Evolutionary conservation across 1,140 invertebrate species (phyloP).

Genomic region (Drosophila pseudoobscura): DNA sequence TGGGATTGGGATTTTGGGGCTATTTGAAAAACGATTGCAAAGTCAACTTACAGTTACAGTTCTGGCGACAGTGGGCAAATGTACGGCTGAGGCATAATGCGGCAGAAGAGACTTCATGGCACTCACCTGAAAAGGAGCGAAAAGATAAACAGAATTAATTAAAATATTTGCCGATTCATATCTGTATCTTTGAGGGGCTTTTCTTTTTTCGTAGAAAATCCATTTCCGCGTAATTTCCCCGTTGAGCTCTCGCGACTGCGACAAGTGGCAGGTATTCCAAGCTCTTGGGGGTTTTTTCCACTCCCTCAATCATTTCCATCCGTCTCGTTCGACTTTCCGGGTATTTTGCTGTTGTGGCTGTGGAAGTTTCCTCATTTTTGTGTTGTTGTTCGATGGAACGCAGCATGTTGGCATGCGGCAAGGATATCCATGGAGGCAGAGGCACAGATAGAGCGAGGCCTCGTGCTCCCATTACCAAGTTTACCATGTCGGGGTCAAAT

Average conservation of each 20-base stretch:
- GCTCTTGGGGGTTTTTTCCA: neutral
- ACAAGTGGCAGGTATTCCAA: constrained; percentile 17
- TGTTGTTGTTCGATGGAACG: constrained; percentile 23
- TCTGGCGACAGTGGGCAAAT: constrained; percentile 5
- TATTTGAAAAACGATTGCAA: constrained; percentile 16
- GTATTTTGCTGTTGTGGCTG: neutral
- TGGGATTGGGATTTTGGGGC: constrained; percentile 32
- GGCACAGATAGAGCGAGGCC: constrained; percentile 53
- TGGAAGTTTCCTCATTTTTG: neutral
- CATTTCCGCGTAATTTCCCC: neutral
- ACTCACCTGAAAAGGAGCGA: constrained; percentile 60
- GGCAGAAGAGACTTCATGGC: constrained; percentile 33
- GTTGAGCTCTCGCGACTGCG: constrained; percentile 1
- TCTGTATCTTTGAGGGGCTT: neutral
- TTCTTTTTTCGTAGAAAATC: neutral
- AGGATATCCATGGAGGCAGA: constrained; percentile 15
- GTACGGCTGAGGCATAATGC: neutral
- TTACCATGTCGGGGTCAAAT: constrained; percentile 80
- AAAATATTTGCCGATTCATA: constrained; percentile 11
- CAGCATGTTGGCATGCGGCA: constrained; percentile 46
- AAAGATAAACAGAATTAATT: constrained; percentile 38
- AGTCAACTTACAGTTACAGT: constrained; percentile 69
- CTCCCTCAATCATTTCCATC: too few species aligned
- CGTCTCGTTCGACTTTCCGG: constrained; percentile 3
- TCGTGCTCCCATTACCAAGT: constrained; percentile 77